These are phyloP conservation scores for Engraulis encrasicolus DNA, from an alignment of 2,113 vertebrate species.

Conservation along the genomic window DNA sequence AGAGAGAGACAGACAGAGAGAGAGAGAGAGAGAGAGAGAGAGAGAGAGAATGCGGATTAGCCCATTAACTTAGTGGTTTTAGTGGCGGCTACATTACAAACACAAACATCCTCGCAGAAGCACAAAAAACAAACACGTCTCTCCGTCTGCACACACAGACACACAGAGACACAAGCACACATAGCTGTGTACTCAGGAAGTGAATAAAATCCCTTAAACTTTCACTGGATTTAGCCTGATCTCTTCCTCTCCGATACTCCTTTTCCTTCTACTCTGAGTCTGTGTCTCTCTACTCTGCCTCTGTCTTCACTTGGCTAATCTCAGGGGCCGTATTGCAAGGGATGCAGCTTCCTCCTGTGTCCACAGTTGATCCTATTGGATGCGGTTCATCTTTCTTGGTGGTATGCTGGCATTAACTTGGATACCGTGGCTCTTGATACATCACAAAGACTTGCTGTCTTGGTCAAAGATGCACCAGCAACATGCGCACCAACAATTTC, in stretches of 20 bases:
- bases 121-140: constrained; percentile 14
- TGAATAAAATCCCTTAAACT: neutral
- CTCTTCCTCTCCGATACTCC: neutral
- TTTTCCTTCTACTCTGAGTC: neutral
- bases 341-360: too few species aligned
- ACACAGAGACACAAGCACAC: neutral
- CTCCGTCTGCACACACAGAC: neutral
- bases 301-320: neutral
- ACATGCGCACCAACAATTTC: too few species aligned
- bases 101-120: constrained; percentile 26
- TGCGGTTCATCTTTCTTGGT: too few species aligned
- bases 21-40: constrained; percentile 1
- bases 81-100: neutral
- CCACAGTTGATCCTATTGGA: too few species aligned
- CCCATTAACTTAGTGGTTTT: neutral
- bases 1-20: neutral
- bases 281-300: neutral
- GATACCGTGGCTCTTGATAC: too few species aligned
- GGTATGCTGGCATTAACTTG: too few species aligned
- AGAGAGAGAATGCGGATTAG: neutral
- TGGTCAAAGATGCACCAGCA: too few species aligned
- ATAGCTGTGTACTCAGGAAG: neutral
- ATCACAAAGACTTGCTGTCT: too few species aligned
- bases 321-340: too few species aligned
- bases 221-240: neutral